Evolutionary conservation across 2,797 vertebrate genomes (phyloP).

Genomic region (Megalops cyprinoides): DNA sequence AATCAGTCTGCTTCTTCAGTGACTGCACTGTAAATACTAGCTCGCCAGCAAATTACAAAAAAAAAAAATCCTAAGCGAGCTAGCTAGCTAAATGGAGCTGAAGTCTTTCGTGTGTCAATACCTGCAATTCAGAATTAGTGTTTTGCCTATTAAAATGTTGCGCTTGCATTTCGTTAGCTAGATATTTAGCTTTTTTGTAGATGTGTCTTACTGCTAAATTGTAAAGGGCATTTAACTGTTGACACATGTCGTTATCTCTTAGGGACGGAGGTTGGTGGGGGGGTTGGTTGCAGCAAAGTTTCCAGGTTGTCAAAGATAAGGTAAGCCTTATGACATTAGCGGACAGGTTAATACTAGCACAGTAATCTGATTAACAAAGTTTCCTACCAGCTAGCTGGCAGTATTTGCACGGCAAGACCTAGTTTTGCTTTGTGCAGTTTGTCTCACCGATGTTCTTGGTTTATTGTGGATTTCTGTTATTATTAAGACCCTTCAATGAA

Average conservation of each 20-base stretch:
- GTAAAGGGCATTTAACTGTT: too few species aligned
- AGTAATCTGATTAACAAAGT: background rate
- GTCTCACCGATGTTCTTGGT: too few species aligned
- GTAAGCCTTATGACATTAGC: constrained; percentile 64
- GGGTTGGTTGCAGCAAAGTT: constrained; percentile 95
- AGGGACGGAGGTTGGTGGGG: constrained; percentile 97
- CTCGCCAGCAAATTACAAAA: background rate
- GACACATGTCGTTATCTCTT: background rate
- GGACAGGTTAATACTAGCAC: too few species aligned
- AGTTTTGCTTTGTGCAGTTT: background rate
- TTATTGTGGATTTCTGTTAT: background rate
- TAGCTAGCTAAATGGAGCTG: too few species aligned
- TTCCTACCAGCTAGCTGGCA: background rate
- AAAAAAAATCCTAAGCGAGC: background rate
- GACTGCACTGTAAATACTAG: background rate
- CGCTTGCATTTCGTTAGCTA: background rate
- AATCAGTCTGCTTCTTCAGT: too few species aligned
- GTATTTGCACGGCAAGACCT: background rate
- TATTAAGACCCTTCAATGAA: background rate
- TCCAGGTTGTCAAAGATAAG: constrained; percentile 92
- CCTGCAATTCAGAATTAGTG: too few species aligned
- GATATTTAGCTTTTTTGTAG: background rate
- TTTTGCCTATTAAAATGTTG: background rate
- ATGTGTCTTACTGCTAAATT: too few species aligned
- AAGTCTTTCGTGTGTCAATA: too few species aligned